These are phyloP conservation scores for Pundamilia nyererei DNA, from an alignment of 2,113 vertebrate genomes.

Conservation along the genomic window DNA sequence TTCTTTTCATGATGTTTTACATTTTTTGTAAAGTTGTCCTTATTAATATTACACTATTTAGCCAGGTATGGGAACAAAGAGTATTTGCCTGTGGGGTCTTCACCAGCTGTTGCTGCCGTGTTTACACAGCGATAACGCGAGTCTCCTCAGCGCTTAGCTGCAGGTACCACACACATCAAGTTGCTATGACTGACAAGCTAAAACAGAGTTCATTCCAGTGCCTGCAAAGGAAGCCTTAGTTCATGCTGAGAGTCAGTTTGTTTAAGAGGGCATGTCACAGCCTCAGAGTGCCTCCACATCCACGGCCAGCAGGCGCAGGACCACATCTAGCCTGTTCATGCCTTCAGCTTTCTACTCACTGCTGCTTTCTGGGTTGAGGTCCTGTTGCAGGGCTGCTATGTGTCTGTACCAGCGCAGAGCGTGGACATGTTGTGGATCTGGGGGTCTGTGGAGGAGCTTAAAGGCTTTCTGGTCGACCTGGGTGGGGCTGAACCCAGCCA, in stretches of 20 bases:
- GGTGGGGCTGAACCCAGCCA: slow-evolving; percentile 86
- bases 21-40: not conserved
- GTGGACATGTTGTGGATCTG: slow-evolving; percentile 82
- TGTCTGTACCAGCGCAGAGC: slow-evolving; percentile 94
- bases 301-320: not conserved
- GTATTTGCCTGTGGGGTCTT: not conserved
- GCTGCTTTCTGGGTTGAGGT: slow-evolving; percentile 71
- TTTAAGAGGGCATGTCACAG: not conserved
- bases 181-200: not conserved
- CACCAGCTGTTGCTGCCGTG: not conserved
- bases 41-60: not conserved
- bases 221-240: not conserved
- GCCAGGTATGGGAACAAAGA: not conserved
- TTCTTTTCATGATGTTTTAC: not conserved
- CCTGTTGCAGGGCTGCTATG: slow-evolving; percentile 81
- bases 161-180: not conserved
- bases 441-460: slow-evolving; percentile 78
- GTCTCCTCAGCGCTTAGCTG: not conserved
- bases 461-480: slow-evolving; percentile 83
- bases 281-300: not conserved
- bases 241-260: not conserved
- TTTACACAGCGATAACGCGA: not conserved
- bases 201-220: not conserved
- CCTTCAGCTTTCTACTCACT: slow-evolving; percentile 81
- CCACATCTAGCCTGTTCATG: not conserved